Evolutionary conservation across 37 sponge, comb jelly and placozoan genomes (phyloP), one percentile per base, ranked within the genome.

Genomic region (Chondrilla cf. caribensis): DNA sequence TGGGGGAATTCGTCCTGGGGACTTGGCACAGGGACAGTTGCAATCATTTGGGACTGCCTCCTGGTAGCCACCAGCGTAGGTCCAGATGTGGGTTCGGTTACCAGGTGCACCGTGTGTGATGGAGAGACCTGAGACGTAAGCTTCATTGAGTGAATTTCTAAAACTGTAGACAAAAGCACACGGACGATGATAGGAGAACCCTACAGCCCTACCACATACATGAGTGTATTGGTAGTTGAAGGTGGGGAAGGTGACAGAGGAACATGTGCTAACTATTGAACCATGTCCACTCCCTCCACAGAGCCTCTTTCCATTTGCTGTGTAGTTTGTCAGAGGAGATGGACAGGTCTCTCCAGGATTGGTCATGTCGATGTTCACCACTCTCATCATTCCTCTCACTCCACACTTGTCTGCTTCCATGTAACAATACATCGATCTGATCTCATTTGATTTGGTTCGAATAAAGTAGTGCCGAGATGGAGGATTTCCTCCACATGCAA

Each of bases 371-470:
- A 67, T 67, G 35, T 67, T 28, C 15, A 33, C 68, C 68, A 67
- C 68, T 29, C 68, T 67, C 68, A 67, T 67, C 35, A 29, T 32
- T 29, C 68, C 68, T 33, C 32, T 67, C 68, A 67, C 68, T 33
- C 68, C 68, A 33, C 68, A 67, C 68, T 67, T 67, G 68, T 67
- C 68, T 33, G 26, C 68, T 32, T 67, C 68, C 68, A 67, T 67
- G 68, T 67, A 31, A 4, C 68, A 67, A 33, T 67, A 67, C 31
- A 67, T 29, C 32, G 1, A 33, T 33, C 35, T 60, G 64, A 22
- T 17, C 11, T 18, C 57, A 25, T 6, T 6, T 6, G 3, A 9
- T 2, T 26, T 26, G 25, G 14, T 67, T 3, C 35, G 15, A 29
- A 67, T 67, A 26, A 26, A 67, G 68, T 67, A 67, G 68, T 67